Evolutionary conservation across 2,888 invertebrate species (phyloP), one percentile per base, ranked within the genome.

Genomic region (Lysandra bellargus): DNA sequence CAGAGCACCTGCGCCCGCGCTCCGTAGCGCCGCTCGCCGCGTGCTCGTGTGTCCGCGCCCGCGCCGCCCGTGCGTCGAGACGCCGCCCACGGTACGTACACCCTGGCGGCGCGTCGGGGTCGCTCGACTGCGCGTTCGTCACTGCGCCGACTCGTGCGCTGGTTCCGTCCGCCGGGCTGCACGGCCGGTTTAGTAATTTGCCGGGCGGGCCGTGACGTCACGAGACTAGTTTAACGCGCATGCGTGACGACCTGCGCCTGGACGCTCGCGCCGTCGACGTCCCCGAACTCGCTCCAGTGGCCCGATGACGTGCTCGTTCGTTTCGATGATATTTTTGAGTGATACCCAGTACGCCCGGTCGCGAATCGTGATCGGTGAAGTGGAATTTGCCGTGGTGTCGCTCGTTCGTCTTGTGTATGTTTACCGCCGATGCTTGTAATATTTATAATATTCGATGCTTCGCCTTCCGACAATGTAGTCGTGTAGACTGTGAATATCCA

Each of bases 1-100:
- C 96, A 96, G 96, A 96, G 96, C 96, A 96, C 96, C 96, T 96
- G 95, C 96, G 96, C 95, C 95, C 94, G 94, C 94, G 95, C 91
- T 94, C 95, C 91, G 95, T 90, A 92, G 95, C 95, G 91, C 95
- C 95, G 91, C 92, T 93, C 91, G 92, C 91, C 90, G 94, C 89
- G 92, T 91, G 93, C 90, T 92, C 92, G 88, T 86, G 88, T 86
- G 87, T 88, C 92, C 93, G 91, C 93, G 91, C 90, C 90, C 91
- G 90, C 89, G 88, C 85, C 83, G 88, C 86, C 88, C 89, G 90
- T 88, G 91, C 93, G 92, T 89, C 92, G 92, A 87, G 92, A 91
- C 93, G 92, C 92, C 92, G 91, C 92, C 92, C 91, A 91, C 92
- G 93, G 93, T 93, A 93, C 86, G 92, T 92, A 85, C 85, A 85